Percentiles rank a stretch among this genome's conserved stretches.
Conservation (phyloP, 2,888 invertebrate genomes). For the Drosophila trichaetosa region DNA sequence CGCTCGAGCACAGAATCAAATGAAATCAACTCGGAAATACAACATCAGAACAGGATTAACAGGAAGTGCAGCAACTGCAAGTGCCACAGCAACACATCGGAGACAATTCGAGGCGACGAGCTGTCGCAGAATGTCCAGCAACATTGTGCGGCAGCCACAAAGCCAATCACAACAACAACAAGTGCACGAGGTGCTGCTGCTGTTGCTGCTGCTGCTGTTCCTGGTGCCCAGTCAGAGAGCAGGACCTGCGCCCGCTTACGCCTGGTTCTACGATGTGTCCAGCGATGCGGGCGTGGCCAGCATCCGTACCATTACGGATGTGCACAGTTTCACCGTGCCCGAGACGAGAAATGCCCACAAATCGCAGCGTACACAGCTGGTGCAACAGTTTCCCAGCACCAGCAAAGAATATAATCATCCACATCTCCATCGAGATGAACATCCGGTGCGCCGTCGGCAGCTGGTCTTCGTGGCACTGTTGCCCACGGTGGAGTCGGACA, state of each 20-base stretch:
- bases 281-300: slow-evolving; percentile 36
- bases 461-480: slow-evolving; percentile 82
- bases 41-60: neutral
- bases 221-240: slow-evolving; percentile 36
- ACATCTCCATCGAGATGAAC: slow-evolving; percentile 14
- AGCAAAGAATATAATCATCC: slow-evolving; percentile 6
- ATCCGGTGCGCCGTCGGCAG: slow-evolving; percentile 60
- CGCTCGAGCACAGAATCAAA: slow-evolving; percentile 6
- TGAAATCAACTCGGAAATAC: slow-evolving; percentile 1
- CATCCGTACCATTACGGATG: slow-evolving; percentile 49
- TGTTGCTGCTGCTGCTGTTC: slow-evolving; percentile 38
- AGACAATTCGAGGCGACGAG: slow-evolving; percentile 18
- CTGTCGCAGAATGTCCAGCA: slow-evolving; percentile 58
- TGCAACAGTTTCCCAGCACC: slow-evolving; percentile 71
- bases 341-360: slow-evolving; percentile 67
- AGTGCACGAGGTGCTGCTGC: slow-evolving; percentile 27
- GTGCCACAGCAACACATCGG: neutral
- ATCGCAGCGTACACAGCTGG: slow-evolving; percentile 69
- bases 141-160: slow-evolving; percentile 58
- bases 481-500: slow-evolving; percentile 81
- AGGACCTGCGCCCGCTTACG: slow-evolving; percentile 34
- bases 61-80: neutral
- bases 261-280: slow-evolving; percentile 60
- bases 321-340: slow-evolving; percentile 68
- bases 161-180: slow-evolving; percentile 30